Percentiles rank a stretch among this genome's conserved stretches.
Conservation (phyloP, 2,797 vertebrate species). For the Gymnoscopelus microlampas region DNA sequence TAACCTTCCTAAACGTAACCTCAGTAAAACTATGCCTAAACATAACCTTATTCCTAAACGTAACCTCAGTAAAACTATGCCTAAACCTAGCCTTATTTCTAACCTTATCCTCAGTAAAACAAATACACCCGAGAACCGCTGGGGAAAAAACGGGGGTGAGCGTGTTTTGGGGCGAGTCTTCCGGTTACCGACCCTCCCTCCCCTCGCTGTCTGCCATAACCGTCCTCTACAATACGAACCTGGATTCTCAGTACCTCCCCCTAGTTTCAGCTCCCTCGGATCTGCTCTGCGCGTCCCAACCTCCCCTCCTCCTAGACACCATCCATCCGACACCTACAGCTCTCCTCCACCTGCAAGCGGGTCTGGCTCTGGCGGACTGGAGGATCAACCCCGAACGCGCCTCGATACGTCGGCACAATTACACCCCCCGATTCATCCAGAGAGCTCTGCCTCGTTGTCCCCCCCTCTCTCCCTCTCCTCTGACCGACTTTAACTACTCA, state of each 20-base stretch:
- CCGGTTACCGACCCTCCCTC: constrained; percentile 66
- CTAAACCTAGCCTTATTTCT: no score
- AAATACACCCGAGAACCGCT: no score
- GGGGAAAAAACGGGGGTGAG: no score
- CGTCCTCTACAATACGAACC: constrained; percentile 77
- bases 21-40: no score
- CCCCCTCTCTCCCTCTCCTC: constrained; percentile 28
- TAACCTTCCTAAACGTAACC: no score
- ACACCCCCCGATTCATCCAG: constrained; percentile 32
- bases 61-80: no score
- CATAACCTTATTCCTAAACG: no score
- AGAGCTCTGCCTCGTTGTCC: constrained; percentile 40
- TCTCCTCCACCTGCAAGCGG: constrained; percentile 66
- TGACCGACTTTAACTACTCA: constrained; percentile 74
- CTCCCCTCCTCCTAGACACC: constrained; percentile 48
- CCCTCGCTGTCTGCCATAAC: constrained; percentile 74
- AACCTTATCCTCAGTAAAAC: no score
- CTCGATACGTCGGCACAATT: constrained; percentile 72
- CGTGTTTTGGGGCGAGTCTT: no score
- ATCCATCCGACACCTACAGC: constrained; percentile 68
- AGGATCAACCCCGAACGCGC: constrained; percentile 57
- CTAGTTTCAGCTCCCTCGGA: constrained; percentile 74
- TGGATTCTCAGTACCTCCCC: constrained; percentile 83
- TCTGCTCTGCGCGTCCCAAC: constrained; percentile 67
- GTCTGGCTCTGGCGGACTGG: constrained; percentile 42